phyloP scores from a whole-genome alignment of 2,113 vertebrate species.

The Gymnorhina tibicen region DNA sequence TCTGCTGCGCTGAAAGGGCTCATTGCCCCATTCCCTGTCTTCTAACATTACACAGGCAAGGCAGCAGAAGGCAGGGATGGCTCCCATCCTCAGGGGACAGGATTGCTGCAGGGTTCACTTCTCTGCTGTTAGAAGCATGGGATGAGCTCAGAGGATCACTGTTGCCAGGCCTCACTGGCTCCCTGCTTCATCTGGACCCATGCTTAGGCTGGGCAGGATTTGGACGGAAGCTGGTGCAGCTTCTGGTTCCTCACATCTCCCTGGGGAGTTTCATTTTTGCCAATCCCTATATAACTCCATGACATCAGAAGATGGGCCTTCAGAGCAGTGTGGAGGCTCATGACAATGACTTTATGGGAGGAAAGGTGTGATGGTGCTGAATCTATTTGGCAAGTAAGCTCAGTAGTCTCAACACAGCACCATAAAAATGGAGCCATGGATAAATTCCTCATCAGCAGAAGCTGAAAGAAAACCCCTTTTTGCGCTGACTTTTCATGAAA shows the following conservation, averaged over 20 bases:
- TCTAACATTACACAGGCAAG: neutral
- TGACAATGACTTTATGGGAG: neutral
- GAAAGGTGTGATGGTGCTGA: neutral
- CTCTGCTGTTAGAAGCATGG: neutral
- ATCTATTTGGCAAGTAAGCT: neutral
- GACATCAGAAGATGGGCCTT: neutral
- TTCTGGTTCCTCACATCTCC: neutral
- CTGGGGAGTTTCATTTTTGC: neutral
- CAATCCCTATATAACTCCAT: neutral
- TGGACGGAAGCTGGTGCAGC: neutral
- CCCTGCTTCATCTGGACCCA: neutral
- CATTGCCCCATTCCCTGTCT: neutral
- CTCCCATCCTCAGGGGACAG: neutral
- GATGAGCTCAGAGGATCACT: neutral
- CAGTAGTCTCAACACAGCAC: neutral
- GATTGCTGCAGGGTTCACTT: neutral
- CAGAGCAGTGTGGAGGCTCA: neutral
- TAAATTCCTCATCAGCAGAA: neutral
- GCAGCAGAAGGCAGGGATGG: neutral
- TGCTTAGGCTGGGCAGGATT: neutral
- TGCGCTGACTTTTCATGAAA: neutral
- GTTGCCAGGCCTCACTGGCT: accelerated
- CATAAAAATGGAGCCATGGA: neutral
- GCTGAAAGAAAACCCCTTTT: neutral
- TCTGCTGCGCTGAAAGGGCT: neutral